phyloP scores from a whole-genome alignment of 2,797 vertebrate species.

The Luscinia luscinia region DNA sequence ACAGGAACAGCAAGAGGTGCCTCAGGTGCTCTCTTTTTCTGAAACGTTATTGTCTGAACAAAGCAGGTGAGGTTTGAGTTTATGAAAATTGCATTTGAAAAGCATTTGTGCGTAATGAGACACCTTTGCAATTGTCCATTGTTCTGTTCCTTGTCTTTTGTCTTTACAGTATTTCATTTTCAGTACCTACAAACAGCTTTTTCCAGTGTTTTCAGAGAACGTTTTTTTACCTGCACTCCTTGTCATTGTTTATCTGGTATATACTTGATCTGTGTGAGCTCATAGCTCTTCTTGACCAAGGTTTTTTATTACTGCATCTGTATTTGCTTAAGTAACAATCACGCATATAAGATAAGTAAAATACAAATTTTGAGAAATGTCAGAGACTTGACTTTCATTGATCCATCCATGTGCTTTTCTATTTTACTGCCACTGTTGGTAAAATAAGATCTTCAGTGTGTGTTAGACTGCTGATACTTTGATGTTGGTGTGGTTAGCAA shows the following conservation, averaged over 20 bases:
- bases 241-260: background rate
- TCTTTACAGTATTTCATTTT: background rate
- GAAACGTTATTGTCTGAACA: conserved; percentile 17
- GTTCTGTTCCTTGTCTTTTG: background rate
- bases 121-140: background rate
- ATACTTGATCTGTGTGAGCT: background rate
- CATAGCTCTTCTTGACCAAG: background rate
- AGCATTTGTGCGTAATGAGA: background rate
- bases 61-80: conserved; percentile 65
- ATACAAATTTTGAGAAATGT: background rate
- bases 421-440: background rate
- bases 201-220: background rate
- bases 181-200: background rate
- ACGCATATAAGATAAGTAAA: background rate
- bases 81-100: background rate
- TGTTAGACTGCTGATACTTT: background rate
- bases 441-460: background rate
- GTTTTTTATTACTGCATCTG: background rate
- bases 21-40: background rate
- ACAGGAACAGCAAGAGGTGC: background rate
- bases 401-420: background rate
- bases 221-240: background rate
- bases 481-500: background rate
- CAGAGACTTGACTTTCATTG: background rate
- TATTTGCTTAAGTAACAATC: background rate